Evolutionary conservation across 2,113 vertebrate genomes (phyloP), one percentile per base, ranked within the genome.

Genomic region (Pedionomus torquatus): DNA sequence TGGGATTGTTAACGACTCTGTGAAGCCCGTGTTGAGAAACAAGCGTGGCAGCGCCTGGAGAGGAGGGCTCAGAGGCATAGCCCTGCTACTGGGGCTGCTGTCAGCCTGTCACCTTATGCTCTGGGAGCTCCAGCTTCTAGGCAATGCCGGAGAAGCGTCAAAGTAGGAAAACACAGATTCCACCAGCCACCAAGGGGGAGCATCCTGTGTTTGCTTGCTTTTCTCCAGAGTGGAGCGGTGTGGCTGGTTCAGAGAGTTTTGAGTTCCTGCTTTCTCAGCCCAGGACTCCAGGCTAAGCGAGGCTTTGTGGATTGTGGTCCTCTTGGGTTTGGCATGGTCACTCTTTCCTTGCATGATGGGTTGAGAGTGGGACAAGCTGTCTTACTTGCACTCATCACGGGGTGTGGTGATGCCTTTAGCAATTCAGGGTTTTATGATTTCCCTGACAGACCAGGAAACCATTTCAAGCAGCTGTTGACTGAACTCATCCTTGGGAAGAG

Each of bases 31-130:
- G 37, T 33, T 6, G 30, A 70, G 82, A 82, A 91, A 93, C 5
- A 35, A 85, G 57, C 0, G 4, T 28, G 61, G 46, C 68, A 58
- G 61, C 1, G 2, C 79, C 90, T 1, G 0, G 44, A 57, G 55
- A 63, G 51, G 63, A 65, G 37, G 46, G n/a, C 48, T 83, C 39
- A 60, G 93, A 51, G 61, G 44, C 48, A 76, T 1, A 2, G 83
- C 43, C 68, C 52, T 87, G 48, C 75, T 64, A 20, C 75, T 25
- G 52, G 55, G 65, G 69, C 58, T 91, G 54, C 68, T 96, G 82
- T 82, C 90, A 94, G 60, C 64, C 52, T 86, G 78, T 77, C 78
- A 82, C 24, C 46, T 65, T 31, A 4, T 41, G 43, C 68, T 86
- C 15, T 9, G 6, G 33, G 49, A 95, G 68, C 82, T 94, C 48